Percentiles rank a stretch among this genome's conserved stretches.
Conservation (phyloP, 2,113 vertebrate species). For the Meriones unguiculatus region DNA sequence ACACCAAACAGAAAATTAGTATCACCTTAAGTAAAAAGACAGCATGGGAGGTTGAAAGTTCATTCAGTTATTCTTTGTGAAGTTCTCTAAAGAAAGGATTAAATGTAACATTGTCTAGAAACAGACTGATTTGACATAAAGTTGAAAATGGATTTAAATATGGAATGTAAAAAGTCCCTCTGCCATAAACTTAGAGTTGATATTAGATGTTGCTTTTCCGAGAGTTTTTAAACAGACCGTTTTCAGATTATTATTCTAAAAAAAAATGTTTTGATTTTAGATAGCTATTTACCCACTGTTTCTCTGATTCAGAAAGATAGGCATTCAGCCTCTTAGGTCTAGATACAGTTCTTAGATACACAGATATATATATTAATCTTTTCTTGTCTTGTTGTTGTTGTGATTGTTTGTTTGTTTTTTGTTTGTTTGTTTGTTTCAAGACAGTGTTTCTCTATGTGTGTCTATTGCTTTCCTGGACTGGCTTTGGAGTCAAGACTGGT, state of each 20-base stretch:
- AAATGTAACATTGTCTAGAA: conserved; percentile 36
- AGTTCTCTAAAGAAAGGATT: conserved; percentile 54
- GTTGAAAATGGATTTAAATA: conserved; percentile 50
- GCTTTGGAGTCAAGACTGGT: too few relatives aligned
- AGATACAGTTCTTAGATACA: too few relatives aligned
- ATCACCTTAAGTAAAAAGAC: conserved; percentile 48
- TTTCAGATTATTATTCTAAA: neutral
- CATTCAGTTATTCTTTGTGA: conserved; percentile 68
- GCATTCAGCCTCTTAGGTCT: neutral
- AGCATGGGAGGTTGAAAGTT: conserved; percentile 40
- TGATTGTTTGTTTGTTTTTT: too few relatives aligned
- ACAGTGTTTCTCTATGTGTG: too few relatives aligned
- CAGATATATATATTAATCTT: neutral
- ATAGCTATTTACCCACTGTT: neutral
- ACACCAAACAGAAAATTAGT: conserved; percentile 57
- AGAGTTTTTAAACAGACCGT: neutral
- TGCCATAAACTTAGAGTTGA: conserved; percentile 5
- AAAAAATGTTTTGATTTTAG: neutral
- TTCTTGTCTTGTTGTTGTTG: neutral
- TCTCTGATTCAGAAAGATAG: neutral
- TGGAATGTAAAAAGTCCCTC: conserved; percentile 33
- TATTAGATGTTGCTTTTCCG: conserved; percentile 30
- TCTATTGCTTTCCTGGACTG: too few relatives aligned
- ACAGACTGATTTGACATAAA: neutral
- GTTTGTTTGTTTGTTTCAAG: too few relatives aligned